phyloP scores from a whole-genome alignment of 2,888 invertebrate species.

The Chrysopilus asiliformis region DNA sequence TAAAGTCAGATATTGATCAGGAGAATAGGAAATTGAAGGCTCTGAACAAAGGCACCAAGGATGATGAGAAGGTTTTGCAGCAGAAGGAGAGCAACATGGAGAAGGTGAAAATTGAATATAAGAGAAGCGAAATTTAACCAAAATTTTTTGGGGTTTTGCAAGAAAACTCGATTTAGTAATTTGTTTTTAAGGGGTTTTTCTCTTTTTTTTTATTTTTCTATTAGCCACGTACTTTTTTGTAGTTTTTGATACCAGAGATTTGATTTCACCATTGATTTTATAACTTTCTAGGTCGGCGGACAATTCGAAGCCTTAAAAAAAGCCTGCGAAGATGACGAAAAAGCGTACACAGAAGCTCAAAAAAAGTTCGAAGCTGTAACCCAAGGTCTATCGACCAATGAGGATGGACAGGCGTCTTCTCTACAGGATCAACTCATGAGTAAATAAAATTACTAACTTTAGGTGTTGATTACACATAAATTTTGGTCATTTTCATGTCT shows the following conservation, averaged over 20 bases:
- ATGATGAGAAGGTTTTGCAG: conserved; percentile 50
- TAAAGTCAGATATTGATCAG: conserved; percentile 49
- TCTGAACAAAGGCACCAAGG: conserved; percentile 49
- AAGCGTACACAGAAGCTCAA: conserved; percentile 58
- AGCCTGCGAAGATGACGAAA: conserved; percentile 50
- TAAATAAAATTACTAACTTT: conserved; percentile 27
- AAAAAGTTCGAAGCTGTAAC: conserved; percentile 71
- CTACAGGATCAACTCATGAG: conserved; percentile 82
- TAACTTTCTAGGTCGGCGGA: conserved; percentile 40
- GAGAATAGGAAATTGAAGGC: conserved; percentile 56
- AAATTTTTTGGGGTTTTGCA: too few species aligned
- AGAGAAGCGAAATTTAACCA: too few species aligned
- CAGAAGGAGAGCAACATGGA: conserved; percentile 46
- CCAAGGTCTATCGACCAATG: conserved; percentile 66
- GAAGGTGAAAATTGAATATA: conserved; percentile 33
- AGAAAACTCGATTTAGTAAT: too few species aligned
- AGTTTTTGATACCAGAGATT: too few species aligned
- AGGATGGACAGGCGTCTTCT: conserved; percentile 66
- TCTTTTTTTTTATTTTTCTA: too few species aligned
- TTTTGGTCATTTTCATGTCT: neutral
- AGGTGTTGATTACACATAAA: neutral
- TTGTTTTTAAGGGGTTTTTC: too few species aligned
- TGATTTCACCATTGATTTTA: too few species aligned
- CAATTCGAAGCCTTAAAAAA: conserved; percentile 55
- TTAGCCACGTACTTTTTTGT: too few species aligned